Base-by-base conservation (phyloP, 2,888 invertebrate species). In the Gisinianus flammeolus region DNA sequence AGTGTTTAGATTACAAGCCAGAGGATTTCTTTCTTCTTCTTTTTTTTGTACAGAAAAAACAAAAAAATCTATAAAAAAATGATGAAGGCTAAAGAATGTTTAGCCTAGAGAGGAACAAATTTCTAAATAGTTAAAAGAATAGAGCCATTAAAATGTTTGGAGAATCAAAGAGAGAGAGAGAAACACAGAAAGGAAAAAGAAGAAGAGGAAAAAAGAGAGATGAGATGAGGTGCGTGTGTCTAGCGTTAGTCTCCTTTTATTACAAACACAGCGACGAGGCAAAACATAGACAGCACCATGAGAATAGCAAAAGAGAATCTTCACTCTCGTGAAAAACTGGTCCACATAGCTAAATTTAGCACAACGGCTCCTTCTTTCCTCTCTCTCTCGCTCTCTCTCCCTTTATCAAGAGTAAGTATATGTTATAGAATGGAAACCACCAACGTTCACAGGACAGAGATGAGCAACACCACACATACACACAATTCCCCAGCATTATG, bases 301-400 rank as follows among this genome's bases (percentile, higher is more conserved):
- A 33, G 72, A 72, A 70, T 54, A 70, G 70, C 69, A 62, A 44
- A 44, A 19, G n/a, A 44, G 52, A 44, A 67, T 28, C 67, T 31
- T 67, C 31, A 31, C 67, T 28, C 66, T 69, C 26, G 68, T 80
- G 69, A 70, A 74, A 79, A 80, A 78, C 72, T 80, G 80, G 78
- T 78, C 73, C 80, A 78, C 69, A n/a, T 35, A 54, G 52, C 80
- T 80, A 80, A 78, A 78, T 76, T 80, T 80, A 80, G 80, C 56
- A 68, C 35, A 71, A 73, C 78, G 66, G 70, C 76, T 78, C 73
- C 58, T 94, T 96, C 87, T 94, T 95, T 6, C n/a, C 22, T 58
- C 58, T 58, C n/a, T n/a, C 24, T 24, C 24, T 24, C 44, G 26
- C 22, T 44, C 69, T 44, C 22, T 67, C n/a, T 31, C 12, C 24